These are phyloP conservation scores for Phyllotreta striolata DNA, from an alignment of 2,888 invertebrate genomes.

Conservation along the genomic window DNA sequence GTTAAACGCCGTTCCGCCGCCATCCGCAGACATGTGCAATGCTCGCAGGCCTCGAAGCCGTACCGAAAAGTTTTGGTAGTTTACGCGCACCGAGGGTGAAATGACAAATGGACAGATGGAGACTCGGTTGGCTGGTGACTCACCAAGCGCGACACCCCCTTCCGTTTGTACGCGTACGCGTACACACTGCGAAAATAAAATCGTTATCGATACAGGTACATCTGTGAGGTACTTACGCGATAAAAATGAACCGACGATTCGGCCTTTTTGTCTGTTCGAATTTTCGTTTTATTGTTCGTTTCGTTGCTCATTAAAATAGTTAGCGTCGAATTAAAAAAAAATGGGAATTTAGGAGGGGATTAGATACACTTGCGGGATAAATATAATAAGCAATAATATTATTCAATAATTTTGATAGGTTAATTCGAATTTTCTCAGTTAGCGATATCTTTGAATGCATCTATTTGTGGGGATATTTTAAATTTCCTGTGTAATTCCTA, in stretches of 20 bases:
- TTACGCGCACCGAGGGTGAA: constrained; percentile 28
- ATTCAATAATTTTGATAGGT: too few species aligned
- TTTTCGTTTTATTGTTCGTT: too few species aligned
- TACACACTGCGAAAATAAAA: constrained; percentile 36
- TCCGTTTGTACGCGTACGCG: constrained; percentile 32
- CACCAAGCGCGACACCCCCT: constrained; percentile 37
- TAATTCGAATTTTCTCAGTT: too few species aligned
- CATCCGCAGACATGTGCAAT: constrained; percentile 37
- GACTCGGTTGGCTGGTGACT: constrained; percentile 38
- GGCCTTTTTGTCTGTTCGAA: neutral
- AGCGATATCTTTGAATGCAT: too few species aligned
- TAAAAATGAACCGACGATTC: neutral
- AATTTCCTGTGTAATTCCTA: too few species aligned
- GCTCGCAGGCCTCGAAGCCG: constrained; percentile 2
- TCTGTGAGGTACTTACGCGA: constrained; percentile 20
- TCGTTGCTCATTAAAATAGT: too few species aligned
- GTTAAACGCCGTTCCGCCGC: constrained; percentile 40
- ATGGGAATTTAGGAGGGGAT: too few species aligned
- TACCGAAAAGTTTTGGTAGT: constrained; percentile 12
- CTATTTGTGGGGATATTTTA: too few species aligned
- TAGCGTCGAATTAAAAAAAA: too few species aligned
- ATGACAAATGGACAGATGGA: constrained; percentile 36
- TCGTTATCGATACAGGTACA: constrained; percentile 38
- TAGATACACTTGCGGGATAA: too few species aligned
- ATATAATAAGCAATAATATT: too few species aligned